Base-by-base conservation (phyloP, 2,113 vertebrate species). In the Pelodiscus sinensis region DNA sequence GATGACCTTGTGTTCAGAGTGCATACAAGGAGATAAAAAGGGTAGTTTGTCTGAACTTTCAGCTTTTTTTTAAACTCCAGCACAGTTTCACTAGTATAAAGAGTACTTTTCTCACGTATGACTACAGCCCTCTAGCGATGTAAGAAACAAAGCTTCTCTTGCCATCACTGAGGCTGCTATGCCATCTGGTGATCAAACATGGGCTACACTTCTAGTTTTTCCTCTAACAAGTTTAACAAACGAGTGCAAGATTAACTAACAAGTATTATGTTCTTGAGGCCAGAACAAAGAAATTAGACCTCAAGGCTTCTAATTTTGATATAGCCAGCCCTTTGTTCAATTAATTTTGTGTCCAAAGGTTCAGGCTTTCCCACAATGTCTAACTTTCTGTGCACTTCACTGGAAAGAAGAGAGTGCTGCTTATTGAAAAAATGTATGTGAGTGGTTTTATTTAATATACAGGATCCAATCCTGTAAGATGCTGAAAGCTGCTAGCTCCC, bases 101-200 rank as follows among this genome's bases (percentile, higher is more conserved):
- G 71, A 71, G 68, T 73, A 16, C 52, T 91, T 84, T 50, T 81
- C 83, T 52, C 60, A 92, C 79, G 84, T 92, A 90, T 85, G 56
- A 24, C 80, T 79, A 15, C 89, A 68, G 96, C 91, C 96, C 96
- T 91, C 97, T 97, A 92, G 96, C 5, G 97, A 83, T 19, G 44
- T 7, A 3, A 31, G 8, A 77, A 31, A 18, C 1, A 22, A 22
- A 5, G 24, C 55, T 71, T 2, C 1, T 7, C 38, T 86, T 57
- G 35, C 89, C 4, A 96, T 97, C 85, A 5, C 9, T 86, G 22
- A 78, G 91, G 89, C 88, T 95, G 38, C 73, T 80, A 90, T 97
- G 90, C 96, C 94, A 97, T 95, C 97, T n/a, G 51, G 96, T 88
- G 97, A 94, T 44, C 4, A 25, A 0, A 6, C 6, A 2, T 0